Base-by-base conservation (phyloP, 2,888 invertebrate species). In the Octodonta nipae region DNA sequence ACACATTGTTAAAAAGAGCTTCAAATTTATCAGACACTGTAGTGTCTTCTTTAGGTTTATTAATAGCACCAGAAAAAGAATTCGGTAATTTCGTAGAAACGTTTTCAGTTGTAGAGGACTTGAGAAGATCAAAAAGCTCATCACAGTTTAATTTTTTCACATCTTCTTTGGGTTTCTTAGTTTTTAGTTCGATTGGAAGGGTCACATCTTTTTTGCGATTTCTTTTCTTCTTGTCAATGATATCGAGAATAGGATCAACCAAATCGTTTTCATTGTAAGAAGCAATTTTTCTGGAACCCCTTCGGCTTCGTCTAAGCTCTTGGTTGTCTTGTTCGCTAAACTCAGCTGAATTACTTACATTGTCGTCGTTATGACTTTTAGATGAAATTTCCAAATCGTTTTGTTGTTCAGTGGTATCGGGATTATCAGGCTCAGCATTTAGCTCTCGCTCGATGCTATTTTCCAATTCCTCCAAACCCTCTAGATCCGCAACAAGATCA, bases 211-310 rank as follows among this genome's bases (percentile, higher is more conserved):
- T 38, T 28, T 43, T 41, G 5, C 35, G 32, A 15, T 38, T 42
- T 26, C 40, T 40, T 33, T 40, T 40, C 26, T 37, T 36, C 13
- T 26, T 15, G 22, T 37, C 32, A 12, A 28, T 26, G 27, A 32
- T 36, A 15, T 15, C 34, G 2, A 53, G 42, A 28, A 54, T 34
- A 1, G 52, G 51, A 41, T 52, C 51, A 6, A 50, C 44, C 13
- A 54, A 38, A 29, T 53, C 53, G 30, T 49, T 52, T 43, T 55
- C 55, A 34, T 52, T 55, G 37, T 55, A 55, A 5, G 51, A 52
- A n/a, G 49, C 40, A 3, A 54, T 37, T 44, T 51, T 53, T 8
- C 46, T 43, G 15, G 52, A 49, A 28, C 46, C 47, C 30, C 51
- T 40, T 25, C 46, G 38, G 26, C 52, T 53, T 35, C 51, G 43